Conservation (phyloP, 2,113 vertebrate species). For the Sebastes fasciatus region DNA sequence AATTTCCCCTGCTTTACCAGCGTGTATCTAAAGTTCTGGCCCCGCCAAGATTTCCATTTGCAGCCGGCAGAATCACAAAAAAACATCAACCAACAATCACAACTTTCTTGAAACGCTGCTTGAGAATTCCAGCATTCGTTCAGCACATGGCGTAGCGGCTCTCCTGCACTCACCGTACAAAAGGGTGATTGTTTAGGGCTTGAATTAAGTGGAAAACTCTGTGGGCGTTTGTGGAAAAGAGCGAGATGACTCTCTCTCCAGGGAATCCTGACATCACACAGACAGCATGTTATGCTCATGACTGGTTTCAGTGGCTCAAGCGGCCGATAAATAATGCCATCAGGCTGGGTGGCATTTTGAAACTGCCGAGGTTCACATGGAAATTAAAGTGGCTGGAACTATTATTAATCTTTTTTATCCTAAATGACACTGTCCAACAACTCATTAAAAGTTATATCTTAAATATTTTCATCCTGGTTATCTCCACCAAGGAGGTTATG, state of each 20-base stretch:
- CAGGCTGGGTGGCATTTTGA: conserved; percentile 43
- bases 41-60: conserved; percentile 26
- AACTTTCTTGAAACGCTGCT: conserved; percentile 52
- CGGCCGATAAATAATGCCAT: conserved; percentile 41
- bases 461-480: too few species aligned
- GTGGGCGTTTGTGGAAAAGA: conserved; percentile 74
- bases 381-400: background rate
- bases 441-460: too few species aligned
- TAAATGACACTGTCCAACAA: too few species aligned
- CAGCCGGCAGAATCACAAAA: conserved; percentile 26
- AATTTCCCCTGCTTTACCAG: conserved; percentile 31
- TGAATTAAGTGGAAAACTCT: conserved; percentile 69
- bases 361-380: conserved; percentile 4
- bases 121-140: conserved; percentile 60
- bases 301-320: conserved; percentile 39
- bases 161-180: conserved; percentile 61
- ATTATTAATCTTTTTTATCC: too few species aligned
- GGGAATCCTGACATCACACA: conserved; percentile 77
- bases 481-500: too few species aligned
- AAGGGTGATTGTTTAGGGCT: conserved; percentile 66
- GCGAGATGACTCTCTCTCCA: conserved; percentile 68
- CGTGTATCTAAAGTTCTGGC: conserved; percentile 34
- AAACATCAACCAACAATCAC: conserved; percentile 46
- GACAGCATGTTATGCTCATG: conserved; percentile 55
- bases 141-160: conserved; percentile 44